Percentiles rank a stretch among this genome's conserved stretches.
phyloP scores from a whole-genome alignment of 2,888 invertebrate species.

The Tridacna gigas region DNA sequence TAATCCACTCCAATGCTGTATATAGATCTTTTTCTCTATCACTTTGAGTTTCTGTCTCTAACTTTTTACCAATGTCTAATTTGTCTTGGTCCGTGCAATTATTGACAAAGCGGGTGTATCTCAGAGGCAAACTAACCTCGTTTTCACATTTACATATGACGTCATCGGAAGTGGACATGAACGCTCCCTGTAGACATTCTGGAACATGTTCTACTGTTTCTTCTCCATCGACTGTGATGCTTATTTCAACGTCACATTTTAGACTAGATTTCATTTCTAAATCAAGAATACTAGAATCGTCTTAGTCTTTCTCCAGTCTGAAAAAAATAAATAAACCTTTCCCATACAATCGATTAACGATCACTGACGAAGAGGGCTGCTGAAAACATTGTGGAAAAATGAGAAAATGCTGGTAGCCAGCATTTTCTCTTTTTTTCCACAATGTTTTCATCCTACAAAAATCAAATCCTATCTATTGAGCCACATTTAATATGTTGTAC shows the following conservation, averaged over 20 bases:
- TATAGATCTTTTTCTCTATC: constrained; percentile 73
- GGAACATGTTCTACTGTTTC: constrained; percentile 60
- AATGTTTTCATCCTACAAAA: too few species aligned
- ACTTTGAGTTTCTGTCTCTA: constrained; percentile 37
- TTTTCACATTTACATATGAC: constrained; percentile 28
- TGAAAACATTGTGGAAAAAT: too few species aligned
- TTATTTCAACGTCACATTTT: constrained; percentile 67
- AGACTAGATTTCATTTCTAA: constrained; percentile 47
- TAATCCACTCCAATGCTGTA: constrained; percentile 77
- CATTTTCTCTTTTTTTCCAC: too few species aligned
- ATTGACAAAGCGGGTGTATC: constrained; percentile 57
- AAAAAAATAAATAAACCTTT: too few species aligned
- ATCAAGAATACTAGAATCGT: too few species aligned
- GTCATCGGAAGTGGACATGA: constrained; percentile 40
- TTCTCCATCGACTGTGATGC: constrained; percentile 58
- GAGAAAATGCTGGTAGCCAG: too few species aligned
- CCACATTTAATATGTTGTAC: too few species aligned
- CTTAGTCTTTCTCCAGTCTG: too few species aligned
- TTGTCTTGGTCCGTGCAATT: constrained; percentile 46
- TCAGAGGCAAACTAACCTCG: constrained; percentile 61
- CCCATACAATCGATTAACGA: too few species aligned
- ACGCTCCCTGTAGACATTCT: constrained; percentile 59
- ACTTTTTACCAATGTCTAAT: constrained; percentile 28
- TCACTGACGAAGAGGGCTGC: too few species aligned
- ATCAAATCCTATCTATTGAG: too few species aligned